A percentile compares a stretch with the other conserved stretches of the same genome.
These are phyloP conservation scores for Papilio aristodemus DNA, from an alignment of 1,140 invertebrate species.

Conservation along the genomic window DNA sequence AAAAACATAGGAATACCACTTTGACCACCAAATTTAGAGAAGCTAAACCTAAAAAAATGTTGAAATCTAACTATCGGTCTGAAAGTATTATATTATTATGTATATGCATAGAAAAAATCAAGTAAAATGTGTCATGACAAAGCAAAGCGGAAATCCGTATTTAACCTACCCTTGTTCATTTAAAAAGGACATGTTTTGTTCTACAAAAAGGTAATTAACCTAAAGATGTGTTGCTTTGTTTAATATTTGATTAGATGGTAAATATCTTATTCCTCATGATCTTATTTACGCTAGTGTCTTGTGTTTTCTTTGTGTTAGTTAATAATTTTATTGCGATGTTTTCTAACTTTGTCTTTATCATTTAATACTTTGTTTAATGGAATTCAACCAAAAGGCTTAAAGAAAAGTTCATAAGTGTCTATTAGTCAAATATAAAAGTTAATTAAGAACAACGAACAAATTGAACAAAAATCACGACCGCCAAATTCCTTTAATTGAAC, in stretches of 20 bases:
- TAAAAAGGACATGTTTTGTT: background rate
- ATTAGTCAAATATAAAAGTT: background rate
- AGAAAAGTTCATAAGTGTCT: background rate
- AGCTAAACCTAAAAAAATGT: too few species aligned
- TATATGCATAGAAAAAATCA: too few species aligned
- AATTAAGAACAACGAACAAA: background rate
- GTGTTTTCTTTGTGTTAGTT: constrained; percentile 9
- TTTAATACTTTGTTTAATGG: constrained; percentile 1
- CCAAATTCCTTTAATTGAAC: constrained; percentile 15
- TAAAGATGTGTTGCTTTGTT: background rate
- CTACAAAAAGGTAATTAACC: background rate
- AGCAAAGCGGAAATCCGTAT: background rate
- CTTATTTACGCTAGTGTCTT: constrained; percentile 7
- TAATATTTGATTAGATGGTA: background rate
- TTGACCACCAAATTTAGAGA: too few species aligned
- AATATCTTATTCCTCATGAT: constrained; percentile 2
- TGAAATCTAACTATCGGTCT: too few species aligned
- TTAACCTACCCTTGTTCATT: background rate
- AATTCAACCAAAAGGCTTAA: background rate
- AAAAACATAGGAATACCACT: too few species aligned
- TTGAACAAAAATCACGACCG: background rate
- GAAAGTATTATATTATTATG: too few species aligned
- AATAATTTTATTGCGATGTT: constrained; percentile 28
- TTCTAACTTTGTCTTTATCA: background rate
- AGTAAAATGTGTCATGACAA: too few species aligned